These are phyloP conservation scores for Gymnobelideus leadbeateri DNA, from an alignment of 2,113 vertebrate species.

Conservation along the genomic window DNA sequence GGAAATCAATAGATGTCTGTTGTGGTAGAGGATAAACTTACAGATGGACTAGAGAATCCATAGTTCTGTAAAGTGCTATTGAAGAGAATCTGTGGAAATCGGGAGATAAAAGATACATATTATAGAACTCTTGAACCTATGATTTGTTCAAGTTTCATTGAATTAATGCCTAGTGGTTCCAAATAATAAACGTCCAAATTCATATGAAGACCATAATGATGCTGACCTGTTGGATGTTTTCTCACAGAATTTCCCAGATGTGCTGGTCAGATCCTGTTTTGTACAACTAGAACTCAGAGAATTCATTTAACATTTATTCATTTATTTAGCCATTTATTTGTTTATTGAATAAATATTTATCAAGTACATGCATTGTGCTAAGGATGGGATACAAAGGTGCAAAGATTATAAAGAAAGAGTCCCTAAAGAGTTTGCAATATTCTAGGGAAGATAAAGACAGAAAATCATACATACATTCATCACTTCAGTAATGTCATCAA, in stretches of 20 bases:
- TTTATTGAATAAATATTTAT: too few species aligned
- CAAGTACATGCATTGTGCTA: too few species aligned
- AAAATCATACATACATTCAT: too few species aligned
- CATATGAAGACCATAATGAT: background rate
- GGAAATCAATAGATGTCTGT: slow-evolving; percentile 39
- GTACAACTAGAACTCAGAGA: background rate
- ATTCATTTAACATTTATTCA: background rate
- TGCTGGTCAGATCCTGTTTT: background rate
- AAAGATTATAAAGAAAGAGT: too few species aligned
- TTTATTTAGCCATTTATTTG: too few species aligned
- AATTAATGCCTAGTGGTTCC: slow-evolving; percentile 12
- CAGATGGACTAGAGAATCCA: background rate
- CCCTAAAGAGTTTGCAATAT: too few species aligned
- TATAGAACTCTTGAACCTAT: slow-evolving; percentile 37
- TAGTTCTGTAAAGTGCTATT: slow-evolving; percentile 21
- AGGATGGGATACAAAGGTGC: too few species aligned
- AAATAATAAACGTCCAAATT: slow-evolving; percentile 6
- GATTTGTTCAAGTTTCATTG: background rate
- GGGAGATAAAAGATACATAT: slow-evolving; percentile 29
- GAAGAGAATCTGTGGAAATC: background rate
- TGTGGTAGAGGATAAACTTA: slow-evolving; percentile 28
- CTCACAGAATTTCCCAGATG: slow-evolving; percentile 4
- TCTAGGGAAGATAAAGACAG: too few species aligned
- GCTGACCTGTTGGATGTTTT: background rate
- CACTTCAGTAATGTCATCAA: too few species aligned